Base-by-base conservation (phyloP, 2,113 vertebrate species). In the Chaetodon trifascialis region DNA sequence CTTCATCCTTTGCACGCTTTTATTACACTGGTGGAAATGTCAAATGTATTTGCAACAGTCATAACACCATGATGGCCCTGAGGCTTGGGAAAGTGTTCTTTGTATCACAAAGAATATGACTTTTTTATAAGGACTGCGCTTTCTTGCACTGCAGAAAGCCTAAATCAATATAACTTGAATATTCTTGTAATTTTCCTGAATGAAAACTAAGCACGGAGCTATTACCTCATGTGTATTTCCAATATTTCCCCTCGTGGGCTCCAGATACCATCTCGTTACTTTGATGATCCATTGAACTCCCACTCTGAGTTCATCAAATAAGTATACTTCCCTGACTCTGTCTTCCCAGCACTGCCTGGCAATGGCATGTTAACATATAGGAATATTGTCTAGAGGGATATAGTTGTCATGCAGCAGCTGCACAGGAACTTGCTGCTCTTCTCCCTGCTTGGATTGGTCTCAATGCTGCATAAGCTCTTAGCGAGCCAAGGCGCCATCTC, bases 11-110 rank as follows among this genome's bases (percentile, higher is more conserved):
- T 68, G 34, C 76, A 75, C 84, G 83, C 82, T 92, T 94, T 91
- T 93, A 94, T 93, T 92, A 89, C 88, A 78, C 85, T 67, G 76
- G 71, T 73, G 89, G 87, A 94, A 95, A 95, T 95, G 94, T 95
- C 94, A 96, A 83, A 89, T 77, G 84, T 79, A 94, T 93, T 94
- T 89, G 88, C 90, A 89, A 88, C 85, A 93, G 86, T 85, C 86
- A 83, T 82, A 91, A 90, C 68, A 87, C 67, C 21, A 9, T 34
- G 71, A 88, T 44, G 58, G 79, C 79, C 83, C 51, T 2, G 12
- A 76, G 86, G 86, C 78, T 73, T 23, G 38, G 67, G 38, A 55
- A 67, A 67, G 30, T 19, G 11, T 36, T 74, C 25, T n/a, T n/a
- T n/a, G n/a, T 46, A 63, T 63, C 58, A 78, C 51, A 81, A 55